Evolutionary conservation across 2,888 invertebrate genomes (phyloP).

Genomic region (Drepana falcataria): DNA sequence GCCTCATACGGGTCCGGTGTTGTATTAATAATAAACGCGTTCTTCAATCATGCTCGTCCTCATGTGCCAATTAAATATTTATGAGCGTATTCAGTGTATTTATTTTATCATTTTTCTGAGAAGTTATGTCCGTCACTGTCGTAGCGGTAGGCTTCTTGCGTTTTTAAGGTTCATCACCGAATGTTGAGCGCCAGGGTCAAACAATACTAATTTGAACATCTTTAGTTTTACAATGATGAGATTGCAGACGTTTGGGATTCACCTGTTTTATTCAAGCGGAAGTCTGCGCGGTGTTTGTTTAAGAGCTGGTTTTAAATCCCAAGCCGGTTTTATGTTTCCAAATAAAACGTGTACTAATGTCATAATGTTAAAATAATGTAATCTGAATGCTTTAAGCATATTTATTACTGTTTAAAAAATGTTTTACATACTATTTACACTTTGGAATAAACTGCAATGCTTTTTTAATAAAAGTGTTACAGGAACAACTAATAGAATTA

Average conservation of each 20-base stretch:
- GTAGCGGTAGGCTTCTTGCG: neutral
- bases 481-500: too few relatives aligned
- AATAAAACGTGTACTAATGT: neutral
- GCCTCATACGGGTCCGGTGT: constrained; percentile 55
- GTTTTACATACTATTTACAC: too few relatives aligned
- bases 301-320: neutral
- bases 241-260: constrained; percentile 1
- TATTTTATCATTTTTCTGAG: constrained; percentile 20
- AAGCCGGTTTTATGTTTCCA: neutral
- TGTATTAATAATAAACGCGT: constrained; percentile 60
- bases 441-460: too few relatives aligned
- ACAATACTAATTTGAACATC: neutral
- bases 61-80: constrained; percentile 59
- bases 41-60: constrained; percentile 48
- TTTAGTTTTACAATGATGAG: neutral
- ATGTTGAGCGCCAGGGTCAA: neutral
- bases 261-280: constrained; percentile 16
- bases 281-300: constrained; percentile 8
- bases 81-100: constrained; percentile 32
- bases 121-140: constrained; percentile 11
- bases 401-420: too few relatives aligned
- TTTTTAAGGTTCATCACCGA: neutral
- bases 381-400: too few relatives aligned
- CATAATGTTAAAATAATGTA: too few relatives aligned
- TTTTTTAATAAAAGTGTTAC: too few relatives aligned